These are phyloP conservation scores for Cathartes aura DNA, from an alignment of 2,113 vertebrate species.

Conservation along the genomic window DNA sequence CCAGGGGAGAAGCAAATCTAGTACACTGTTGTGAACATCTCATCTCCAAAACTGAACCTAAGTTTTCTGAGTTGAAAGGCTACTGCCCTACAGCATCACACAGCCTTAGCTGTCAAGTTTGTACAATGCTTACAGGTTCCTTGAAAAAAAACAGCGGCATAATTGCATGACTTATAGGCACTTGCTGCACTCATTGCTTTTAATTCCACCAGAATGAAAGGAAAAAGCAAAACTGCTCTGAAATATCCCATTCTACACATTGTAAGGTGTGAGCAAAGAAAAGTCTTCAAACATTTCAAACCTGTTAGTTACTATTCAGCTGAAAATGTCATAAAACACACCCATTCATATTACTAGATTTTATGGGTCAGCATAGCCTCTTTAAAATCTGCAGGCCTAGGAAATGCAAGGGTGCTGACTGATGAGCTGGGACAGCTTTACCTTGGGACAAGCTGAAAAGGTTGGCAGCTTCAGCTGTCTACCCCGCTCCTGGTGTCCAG, in stretches of 20 bases:
- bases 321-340: not conserved
- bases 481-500: not conserved
- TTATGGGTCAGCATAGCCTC: not conserved
- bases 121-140: not conserved
- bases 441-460: constrained; percentile 11
- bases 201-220: not conserved
- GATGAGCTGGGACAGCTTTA: constrained; percentile 44
- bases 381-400: constrained; percentile 6
- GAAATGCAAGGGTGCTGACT: constrained; percentile 14
- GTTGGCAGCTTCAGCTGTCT: constrained; percentile 51
- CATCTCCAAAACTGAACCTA: not conserved
- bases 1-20: not conserved
- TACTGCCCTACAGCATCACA: not conserved
- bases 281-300: not conserved
- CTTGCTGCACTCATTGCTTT: not conserved
- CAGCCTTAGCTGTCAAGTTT: not conserved
- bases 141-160: not conserved
- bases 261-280: not conserved
- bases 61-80: not conserved
- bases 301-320: not conserved
- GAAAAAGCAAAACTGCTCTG: not conserved
- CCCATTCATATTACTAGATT: not conserved
- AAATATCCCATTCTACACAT: not conserved
- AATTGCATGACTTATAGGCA: not conserved
- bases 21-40: not conserved